phyloP scores from a whole-genome alignment of 2,797 vertebrate species.

The Otus scops region DNA sequence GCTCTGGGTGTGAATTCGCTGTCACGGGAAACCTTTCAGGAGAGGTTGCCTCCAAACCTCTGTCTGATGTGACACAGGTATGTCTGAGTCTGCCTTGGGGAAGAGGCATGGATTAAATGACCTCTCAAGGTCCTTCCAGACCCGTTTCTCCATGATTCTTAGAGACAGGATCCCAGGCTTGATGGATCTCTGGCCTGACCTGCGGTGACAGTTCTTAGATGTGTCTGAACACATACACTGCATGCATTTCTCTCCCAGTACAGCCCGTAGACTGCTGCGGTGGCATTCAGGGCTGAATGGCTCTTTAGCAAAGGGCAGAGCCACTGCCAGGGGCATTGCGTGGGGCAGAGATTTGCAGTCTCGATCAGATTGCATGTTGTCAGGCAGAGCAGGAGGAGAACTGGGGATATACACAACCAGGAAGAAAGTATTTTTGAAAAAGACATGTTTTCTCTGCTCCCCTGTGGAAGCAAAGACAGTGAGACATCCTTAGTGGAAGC shows the following conservation, averaged over 20 bases:
- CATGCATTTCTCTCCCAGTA: background rate
- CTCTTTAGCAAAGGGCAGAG: constrained; percentile 51
- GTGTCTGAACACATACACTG: constrained; percentile 29
- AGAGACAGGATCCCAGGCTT: constrained; percentile 38
- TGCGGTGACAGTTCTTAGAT: constrained; percentile 22
- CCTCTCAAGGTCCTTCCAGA: constrained; percentile 54
- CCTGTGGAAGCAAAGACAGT: background rate
- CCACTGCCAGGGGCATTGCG: background rate
- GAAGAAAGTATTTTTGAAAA: background rate
- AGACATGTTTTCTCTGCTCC: background rate
- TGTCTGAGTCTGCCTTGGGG: background rate
- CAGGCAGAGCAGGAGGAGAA: background rate
- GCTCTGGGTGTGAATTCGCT: background rate
- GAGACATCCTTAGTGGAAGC: background rate
- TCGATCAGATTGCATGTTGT: background rate
- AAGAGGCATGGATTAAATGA: constrained; percentile 11
- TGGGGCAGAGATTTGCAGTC: background rate
- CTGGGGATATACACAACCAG: background rate
- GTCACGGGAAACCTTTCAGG: background rate
- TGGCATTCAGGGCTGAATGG: background rate
- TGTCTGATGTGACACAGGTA: constrained; percentile 14
- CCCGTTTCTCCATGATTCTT: background rate
- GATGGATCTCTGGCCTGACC: constrained; percentile 53
- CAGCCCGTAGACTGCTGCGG: background rate
- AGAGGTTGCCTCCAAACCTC: background rate